phyloP scores from a whole-genome alignment of 64 coral and sea anemone genomes.

The Montipora cactus region DNA sequence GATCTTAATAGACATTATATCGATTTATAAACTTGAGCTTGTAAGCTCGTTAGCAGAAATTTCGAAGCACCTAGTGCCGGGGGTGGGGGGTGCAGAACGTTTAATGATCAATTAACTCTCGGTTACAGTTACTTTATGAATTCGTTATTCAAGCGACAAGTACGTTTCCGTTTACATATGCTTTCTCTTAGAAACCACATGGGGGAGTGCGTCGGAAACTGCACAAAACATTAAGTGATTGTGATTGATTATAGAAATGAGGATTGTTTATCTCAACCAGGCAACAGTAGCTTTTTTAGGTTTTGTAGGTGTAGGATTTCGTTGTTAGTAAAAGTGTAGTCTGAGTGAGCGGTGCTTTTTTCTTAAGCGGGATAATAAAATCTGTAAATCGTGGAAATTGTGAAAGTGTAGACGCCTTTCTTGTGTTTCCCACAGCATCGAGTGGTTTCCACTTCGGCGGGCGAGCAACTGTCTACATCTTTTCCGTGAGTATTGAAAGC shows the following conservation, averaged over 20 bases:
- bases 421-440: neutral
- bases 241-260: neutral
- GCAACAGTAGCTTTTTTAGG: neutral
- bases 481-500: too few species aligned
- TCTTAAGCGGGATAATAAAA: neutral
- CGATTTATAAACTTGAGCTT: neutral
- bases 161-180: neutral
- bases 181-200: neutral
- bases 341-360: neutral
- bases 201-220: neutral
- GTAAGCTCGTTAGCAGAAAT: neutral
- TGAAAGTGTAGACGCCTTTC: slow-evolving; percentile 6
- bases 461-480: too few species aligned
- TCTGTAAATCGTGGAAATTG: neutral
- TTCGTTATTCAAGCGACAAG: neutral
- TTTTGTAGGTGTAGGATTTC: neutral
- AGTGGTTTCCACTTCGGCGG: too few species aligned
- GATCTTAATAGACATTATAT: neutral
- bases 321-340: neutral
- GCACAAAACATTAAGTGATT: neutral
- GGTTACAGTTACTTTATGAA: neutral
- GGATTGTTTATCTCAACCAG: neutral
- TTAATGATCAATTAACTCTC: slow-evolving; percentile 1
- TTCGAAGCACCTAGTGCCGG: neutral
- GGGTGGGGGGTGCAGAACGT: neutral